Percentiles rank a stretch among this genome's conserved stretches.
Evolutionary conservation across 2,888 invertebrate species (phyloP).

Genomic region (Pheosia gnoma): DNA sequence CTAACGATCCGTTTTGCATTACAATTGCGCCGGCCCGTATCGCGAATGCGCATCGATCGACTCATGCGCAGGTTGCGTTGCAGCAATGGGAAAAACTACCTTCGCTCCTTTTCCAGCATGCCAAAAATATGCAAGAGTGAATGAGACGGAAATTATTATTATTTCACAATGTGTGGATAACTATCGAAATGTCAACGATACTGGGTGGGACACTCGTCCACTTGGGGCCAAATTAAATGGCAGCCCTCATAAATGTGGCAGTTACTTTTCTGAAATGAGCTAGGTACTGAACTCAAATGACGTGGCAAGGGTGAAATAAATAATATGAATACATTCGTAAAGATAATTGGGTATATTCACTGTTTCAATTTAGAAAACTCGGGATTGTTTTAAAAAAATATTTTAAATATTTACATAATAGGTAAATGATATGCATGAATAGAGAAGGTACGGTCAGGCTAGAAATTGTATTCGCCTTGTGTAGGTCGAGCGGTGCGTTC

Average conservation of each 20-base stretch:
- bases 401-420: slow-evolving; percentile 25
- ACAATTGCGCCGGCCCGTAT: slow-evolving; percentile 47
- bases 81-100: slow-evolving; percentile 39
- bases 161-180: slow-evolving; percentile 49
- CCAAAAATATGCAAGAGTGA: slow-evolving; percentile 18
- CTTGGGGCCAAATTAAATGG: slow-evolving; percentile 20
- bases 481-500: not conserved
- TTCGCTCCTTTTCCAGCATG: slow-evolving; percentile 16
- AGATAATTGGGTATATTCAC: not conserved
- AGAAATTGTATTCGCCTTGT: slow-evolving; percentile 15
- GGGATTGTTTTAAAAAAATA: slow-evolving; percentile 24
- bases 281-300: not conserved
- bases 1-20: slow-evolving; percentile 45
- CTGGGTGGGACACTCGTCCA: slow-evolving; percentile 26
- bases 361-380: slow-evolving; percentile 10
- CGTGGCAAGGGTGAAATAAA: not conserved
- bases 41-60: slow-evolving; percentile 49
- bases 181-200: slow-evolving; percentile 56
- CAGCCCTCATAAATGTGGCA: not conserved
- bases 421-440: slow-evolving; percentile 14
- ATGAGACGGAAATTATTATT: slow-evolving; percentile 36
- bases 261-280: too few species aligned
- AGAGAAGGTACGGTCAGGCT: slow-evolving; percentile 13
- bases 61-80: slow-evolving; percentile 48
- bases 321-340: not conserved